Percentiles rank a stretch among this genome's conserved stretches.
These are phyloP conservation scores for Athene noctua DNA, from an alignment of 2,113 vertebrate species.

Conservation along the genomic window DNA sequence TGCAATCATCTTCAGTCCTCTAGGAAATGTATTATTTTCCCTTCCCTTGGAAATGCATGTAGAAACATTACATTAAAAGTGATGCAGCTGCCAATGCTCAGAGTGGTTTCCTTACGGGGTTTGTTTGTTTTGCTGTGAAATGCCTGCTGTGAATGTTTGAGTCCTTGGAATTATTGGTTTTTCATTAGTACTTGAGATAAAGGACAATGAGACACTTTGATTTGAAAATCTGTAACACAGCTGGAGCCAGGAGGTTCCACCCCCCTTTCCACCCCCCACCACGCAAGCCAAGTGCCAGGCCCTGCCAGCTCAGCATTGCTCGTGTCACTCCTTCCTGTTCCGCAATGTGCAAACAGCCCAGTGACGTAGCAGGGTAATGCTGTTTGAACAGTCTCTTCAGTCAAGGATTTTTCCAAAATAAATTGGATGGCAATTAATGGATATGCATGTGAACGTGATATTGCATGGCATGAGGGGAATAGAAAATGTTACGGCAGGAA, in stretches of 20 bases:
- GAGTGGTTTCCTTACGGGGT: not conserved
- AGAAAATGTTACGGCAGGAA: not conserved
- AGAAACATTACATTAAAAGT: not conserved
- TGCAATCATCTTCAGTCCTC: not conserved
- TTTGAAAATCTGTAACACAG: not conserved
- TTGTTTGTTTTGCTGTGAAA: not conserved
- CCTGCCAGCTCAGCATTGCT: not conserved
- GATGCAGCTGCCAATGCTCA: not conserved
- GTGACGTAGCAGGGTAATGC: not conserved
- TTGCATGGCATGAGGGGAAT: not conserved
- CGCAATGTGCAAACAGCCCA: constrained; percentile 1
- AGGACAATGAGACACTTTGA: not conserved
- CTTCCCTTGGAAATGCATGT: not conserved
- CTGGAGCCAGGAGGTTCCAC: constrained; percentile 7
- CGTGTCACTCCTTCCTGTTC: not conserved
- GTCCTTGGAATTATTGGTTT: not conserved
- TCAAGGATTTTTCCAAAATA: constrained; percentile 24
- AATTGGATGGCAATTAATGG: not conserved
- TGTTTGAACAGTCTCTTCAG: constrained; percentile 5
- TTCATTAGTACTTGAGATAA: not conserved
- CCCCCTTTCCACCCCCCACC: not conserved
- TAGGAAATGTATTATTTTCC: not conserved
- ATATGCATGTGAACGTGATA: not conserved
- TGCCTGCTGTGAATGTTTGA: not conserved
- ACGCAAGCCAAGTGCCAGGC: not conserved